Conservation (phyloP, 1,140 invertebrate genomes). For the Bombus affinis region DNA sequence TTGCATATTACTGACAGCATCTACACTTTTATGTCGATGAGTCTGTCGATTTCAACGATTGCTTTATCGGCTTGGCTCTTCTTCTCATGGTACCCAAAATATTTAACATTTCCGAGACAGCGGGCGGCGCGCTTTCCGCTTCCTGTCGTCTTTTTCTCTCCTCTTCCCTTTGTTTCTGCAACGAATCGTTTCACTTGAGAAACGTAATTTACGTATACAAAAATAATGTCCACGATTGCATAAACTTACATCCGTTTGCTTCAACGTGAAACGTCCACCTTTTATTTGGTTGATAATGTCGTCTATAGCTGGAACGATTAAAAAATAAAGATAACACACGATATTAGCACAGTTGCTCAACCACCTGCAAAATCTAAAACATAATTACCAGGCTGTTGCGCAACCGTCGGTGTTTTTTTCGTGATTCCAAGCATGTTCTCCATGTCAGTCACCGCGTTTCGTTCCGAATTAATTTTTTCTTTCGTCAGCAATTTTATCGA, state of each 20-base stretch:
- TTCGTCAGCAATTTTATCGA: conserved; percentile 75
- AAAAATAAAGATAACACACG: not conserved
- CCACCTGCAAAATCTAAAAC: conserved; percentile 5
- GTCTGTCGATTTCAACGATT: conserved; percentile 70
- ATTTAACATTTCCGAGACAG: conserved; percentile 88
- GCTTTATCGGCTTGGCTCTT: conserved; percentile 79
- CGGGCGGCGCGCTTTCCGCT: conserved; percentile 82
- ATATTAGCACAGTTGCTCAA: not conserved
- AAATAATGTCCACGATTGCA: not conserved
- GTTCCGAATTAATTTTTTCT: conserved; percentile 68
- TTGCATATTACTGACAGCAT: not conserved
- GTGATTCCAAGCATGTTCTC: conserved; percentile 84
- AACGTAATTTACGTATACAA: not conserved
- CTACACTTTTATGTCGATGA: conserved; percentile 55
- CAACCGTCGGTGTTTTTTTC: conserved; percentile 74
- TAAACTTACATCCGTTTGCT: conserved; percentile 84
- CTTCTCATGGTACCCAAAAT: conserved; percentile 87
- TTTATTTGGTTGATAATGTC: conserved; percentile 90
- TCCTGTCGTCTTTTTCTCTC: conserved; percentile 84
- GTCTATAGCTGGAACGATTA: conserved; percentile 84
- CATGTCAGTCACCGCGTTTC: conserved; percentile 83
- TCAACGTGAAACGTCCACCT: conserved; percentile 88
- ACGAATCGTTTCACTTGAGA: conserved; percentile 34
- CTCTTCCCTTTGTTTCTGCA: conserved; percentile 82
- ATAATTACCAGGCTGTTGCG: conserved; percentile 77